Base-by-base conservation (phyloP, 2,797 vertebrate species). In the Channallabes apus region DNA sequence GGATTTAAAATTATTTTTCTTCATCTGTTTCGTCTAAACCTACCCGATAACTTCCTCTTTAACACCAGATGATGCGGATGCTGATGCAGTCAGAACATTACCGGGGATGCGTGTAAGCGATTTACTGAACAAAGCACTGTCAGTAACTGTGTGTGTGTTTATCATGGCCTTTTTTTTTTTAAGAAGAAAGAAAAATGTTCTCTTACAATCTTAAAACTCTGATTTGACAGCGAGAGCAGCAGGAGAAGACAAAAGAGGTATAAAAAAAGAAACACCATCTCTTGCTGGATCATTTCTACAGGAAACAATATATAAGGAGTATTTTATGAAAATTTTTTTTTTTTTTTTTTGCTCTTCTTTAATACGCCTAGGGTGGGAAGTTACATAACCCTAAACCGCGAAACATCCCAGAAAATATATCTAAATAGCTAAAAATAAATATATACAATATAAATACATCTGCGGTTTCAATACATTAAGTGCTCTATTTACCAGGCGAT, bases 31-130 rank as follows among this genome's bases (percentile, higher is more conserved):
- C n/a, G 32, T 22, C 58, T 9, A 11, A 80, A 85, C 82, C 29
- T n/a, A n/a, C 69, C 62, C 61, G 9, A 18, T 35, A 51, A 71
- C 75, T 79, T 62, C 64, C 65, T 56, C 62, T 58, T 78, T 67
- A 41, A 85, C 20, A 72, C 8, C 32, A 81, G 75, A 68, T 83
- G 85, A 51, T 51, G 46, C 46, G 46, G 46, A 51, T 89, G 65
- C 78, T 83, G 78, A 88, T 41, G 83, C 27, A 2, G 69, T 29
- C 72, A 32, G 72, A 41, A 58, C 20, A 62, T 82, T 58, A n/a
- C 15, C 62, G 20, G 51, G 73, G 29, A 84, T 24, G 71, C 32
- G 27, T 71, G 59, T 41, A 24, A 41, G 35, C 46, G 38, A 84
- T 80, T 35, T 86, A 85, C 80, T 59, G 82, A 84, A 46, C 22